Evolutionary conservation across 2,888 invertebrate genomes (phyloP), one percentile per base, ranked within the genome.

Genomic region (Octonoba sinensis): DNA sequence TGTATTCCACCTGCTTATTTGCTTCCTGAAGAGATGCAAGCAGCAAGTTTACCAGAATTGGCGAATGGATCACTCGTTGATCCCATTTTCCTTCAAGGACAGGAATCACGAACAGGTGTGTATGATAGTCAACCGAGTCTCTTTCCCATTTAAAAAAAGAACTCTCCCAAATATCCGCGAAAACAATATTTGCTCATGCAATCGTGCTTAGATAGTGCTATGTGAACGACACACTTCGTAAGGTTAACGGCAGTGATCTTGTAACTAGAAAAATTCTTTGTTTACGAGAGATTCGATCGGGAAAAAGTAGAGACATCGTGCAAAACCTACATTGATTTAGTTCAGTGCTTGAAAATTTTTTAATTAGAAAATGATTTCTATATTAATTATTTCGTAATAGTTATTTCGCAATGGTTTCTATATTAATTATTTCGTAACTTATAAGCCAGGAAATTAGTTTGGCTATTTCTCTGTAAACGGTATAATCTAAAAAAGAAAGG

Each of bases 41-140:
- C 46, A 16, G 60, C n/a, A 51, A 49, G 78, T 66, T 54, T 79
- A 62, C 79, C 79, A 79, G 67, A 73, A 73, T 79, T 79, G 79
- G 79, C 79, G 79, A 60, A 69, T 16, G 54, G 56, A 36, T 51
- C 72, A 71, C 57, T 27, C 46, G 54, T 59, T 44, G 27, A 12
- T 64, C 22, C 18, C 3, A 15, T 47, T 70, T 22, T 18, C 54
- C 13, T 60, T 51, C 54, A 46, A 36, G 24, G 65, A 36, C 47
- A 20, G 20, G 20, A 20, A n/a, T 60, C 65, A 27, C 15, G 13
- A 64, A 22, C 73, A 79, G 79, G 72, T 79, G 79, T 64, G 62
- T 62, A 20, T n/a, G 18, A 22, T 1, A 13, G 20, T 22, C 18
- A 20, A 22, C n/a, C 6, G 13, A 22, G 11, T 24, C 20, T 57